Conservation (phyloP, 2,113 vertebrate genomes). For the Pitta sordida region DNA sequence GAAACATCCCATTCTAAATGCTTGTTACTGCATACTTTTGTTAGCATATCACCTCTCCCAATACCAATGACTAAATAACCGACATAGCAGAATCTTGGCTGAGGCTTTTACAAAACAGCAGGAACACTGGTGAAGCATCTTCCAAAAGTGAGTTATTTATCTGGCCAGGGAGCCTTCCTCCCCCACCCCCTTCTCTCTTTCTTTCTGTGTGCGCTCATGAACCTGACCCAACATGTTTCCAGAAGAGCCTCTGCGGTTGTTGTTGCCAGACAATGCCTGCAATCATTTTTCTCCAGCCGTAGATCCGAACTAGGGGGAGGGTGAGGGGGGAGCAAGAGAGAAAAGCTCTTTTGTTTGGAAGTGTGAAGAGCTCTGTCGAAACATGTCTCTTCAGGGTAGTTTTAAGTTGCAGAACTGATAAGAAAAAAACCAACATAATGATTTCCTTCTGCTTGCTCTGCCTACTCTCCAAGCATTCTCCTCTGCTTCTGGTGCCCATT, state of each 20-base stretch:
- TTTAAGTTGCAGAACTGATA: slow-evolving; percentile 55
- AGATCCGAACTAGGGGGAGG: slow-evolving; percentile 12
- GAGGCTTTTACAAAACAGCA: slow-evolving; percentile 49
- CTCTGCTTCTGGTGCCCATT: slow-evolving; percentile 12
- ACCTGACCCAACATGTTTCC: slow-evolving; percentile 70
- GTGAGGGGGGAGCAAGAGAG: background rate
- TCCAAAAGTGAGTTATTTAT: slow-evolving; percentile 64
- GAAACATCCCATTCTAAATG: background rate
- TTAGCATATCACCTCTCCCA: slow-evolving; percentile 23
- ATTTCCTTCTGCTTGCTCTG: slow-evolving; percentile 47
- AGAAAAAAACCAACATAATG: slow-evolving; percentile 33
- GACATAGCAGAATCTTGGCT: slow-evolving; percentile 56
- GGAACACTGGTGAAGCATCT: slow-evolving; percentile 57
- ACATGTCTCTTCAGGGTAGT: slow-evolving; percentile 45
- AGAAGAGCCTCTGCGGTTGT: slow-evolving; percentile 36
- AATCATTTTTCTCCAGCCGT: slow-evolving; percentile 58
- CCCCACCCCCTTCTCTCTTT: background rate
- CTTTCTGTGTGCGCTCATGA: slow-evolving; percentile 14
- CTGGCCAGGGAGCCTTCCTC: background rate
- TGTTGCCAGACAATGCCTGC: slow-evolving; percentile 66
- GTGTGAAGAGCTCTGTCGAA: slow-evolving; percentile 62
- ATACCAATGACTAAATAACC: slow-evolving; percentile 38
- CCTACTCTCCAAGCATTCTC: background rate
- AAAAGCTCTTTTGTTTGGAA: slow-evolving; percentile 67
- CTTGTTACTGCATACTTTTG: slow-evolving; percentile 10